phyloP scores from a whole-genome alignment of 2,113 vertebrate species.

The Genyomyrus donnyi region DNA sequence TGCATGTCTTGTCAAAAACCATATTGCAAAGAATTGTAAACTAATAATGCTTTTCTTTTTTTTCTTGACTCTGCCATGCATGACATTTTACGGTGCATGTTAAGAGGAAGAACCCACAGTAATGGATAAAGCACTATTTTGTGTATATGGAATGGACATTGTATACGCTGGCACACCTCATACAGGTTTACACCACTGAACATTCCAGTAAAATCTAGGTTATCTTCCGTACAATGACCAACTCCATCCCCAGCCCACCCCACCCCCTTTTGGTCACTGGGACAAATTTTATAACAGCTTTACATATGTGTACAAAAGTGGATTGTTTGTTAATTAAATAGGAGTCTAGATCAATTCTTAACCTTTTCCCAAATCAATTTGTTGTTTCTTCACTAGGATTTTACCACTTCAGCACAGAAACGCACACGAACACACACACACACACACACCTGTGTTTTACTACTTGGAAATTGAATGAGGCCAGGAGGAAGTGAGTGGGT shows the following conservation, averaged over 20 bases:
- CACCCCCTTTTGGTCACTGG: background rate
- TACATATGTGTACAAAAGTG: background rate
- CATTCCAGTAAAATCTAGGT: background rate
- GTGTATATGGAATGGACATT: background rate
- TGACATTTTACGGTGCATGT: background rate
- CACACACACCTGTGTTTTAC: conserved; percentile 16
- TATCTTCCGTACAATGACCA: background rate
- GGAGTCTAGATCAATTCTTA: background rate
- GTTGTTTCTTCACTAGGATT: background rate
- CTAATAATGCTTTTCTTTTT: background rate
- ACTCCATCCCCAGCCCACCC: background rate
- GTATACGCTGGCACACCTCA: background rate
- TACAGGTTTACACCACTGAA: background rate
- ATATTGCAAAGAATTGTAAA: background rate
- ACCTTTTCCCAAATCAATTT: background rate
- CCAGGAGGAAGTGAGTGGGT: background rate
- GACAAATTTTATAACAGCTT: background rate
- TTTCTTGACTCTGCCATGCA: background rate
- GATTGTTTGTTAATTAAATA: background rate
- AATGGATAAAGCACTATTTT: background rate
- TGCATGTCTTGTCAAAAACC: conserved; percentile 7
- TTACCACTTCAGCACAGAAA: background rate
- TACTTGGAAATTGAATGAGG: background rate
- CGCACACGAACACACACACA: background rate
- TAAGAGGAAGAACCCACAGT: too few species aligned